Evolutionary conservation across 2,797 vertebrate genomes (phyloP).

Genomic region (Myotis pilosus): DNA sequence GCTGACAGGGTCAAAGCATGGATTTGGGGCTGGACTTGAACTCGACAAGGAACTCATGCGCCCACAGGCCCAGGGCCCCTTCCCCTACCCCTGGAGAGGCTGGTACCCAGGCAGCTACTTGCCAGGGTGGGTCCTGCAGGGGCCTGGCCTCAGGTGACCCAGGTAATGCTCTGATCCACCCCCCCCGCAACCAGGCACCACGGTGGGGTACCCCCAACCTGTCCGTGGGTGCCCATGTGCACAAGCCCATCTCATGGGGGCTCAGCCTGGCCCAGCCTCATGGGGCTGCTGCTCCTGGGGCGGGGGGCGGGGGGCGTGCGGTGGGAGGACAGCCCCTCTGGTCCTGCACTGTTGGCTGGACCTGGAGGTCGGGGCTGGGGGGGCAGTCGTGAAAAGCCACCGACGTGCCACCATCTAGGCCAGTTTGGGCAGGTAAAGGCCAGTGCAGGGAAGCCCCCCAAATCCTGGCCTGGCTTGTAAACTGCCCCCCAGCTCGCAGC

Average conservation of each 20-base stretch:
- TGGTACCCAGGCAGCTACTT: fast-evolving
- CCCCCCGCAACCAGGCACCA: fast-evolving
- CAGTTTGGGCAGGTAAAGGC: neutral
- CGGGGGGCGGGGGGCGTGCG: fast-evolving
- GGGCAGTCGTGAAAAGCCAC: neutral
- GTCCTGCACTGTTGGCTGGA: neutral
- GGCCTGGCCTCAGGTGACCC: neutral
- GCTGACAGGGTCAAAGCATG: neutral
- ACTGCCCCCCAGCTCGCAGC: fast-evolving
- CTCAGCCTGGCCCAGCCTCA: neutral
- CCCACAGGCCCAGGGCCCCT: fast-evolving
- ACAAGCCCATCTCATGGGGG: fast-evolving
- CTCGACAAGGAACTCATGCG: fast-evolving
- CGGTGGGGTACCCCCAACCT: fast-evolving
- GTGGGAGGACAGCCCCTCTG: fast-evolving
- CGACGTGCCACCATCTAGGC: fast-evolving
- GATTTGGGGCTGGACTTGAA: neutral
- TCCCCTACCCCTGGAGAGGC: fast-evolving
- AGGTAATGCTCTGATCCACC: too few species aligned
- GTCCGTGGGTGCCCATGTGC: fast-evolving
- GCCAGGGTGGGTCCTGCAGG: neutral
- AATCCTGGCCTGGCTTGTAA: neutral
- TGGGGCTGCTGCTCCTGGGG: fast-evolving
- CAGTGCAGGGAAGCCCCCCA: neutral
- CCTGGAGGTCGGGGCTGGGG: neutral